These are phyloP conservation scores for Serranus cabrilla DNA, from an alignment of 2,797 vertebrate genomes.

Conservation along the genomic window DNA sequence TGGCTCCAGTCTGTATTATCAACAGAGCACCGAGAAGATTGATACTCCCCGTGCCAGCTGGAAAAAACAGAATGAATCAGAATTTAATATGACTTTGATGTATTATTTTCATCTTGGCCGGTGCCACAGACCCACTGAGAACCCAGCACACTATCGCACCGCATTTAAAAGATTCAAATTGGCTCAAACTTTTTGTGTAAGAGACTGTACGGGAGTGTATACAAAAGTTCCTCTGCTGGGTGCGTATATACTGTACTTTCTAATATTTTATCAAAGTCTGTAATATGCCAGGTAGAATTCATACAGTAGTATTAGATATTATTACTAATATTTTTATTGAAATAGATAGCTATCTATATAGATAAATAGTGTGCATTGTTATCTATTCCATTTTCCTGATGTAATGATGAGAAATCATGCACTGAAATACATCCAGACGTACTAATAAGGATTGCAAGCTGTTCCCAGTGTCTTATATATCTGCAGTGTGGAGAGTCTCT, in stretches of 20 bases:
- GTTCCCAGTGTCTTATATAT: slow-evolving; percentile 1
- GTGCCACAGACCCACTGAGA: slow-evolving; percentile 70
- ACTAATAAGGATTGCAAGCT: neutral
- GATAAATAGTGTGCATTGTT: neutral
- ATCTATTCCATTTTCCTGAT: neutral
- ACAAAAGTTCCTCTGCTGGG: slow-evolving; percentile 29
- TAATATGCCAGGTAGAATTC: neutral
- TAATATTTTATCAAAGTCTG: slow-evolving; percentile 2
- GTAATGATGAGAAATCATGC: neutral
- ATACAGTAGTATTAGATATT: too few species aligned
- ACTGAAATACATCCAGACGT: neutral
- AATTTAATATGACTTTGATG: slow-evolving; percentile 83
- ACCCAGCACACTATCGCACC: slow-evolving; percentile 48
- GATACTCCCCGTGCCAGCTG: slow-evolving; percentile 69
- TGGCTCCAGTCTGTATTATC: slow-evolving; percentile 68
- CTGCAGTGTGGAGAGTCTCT: neutral
- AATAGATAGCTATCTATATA: neutral
- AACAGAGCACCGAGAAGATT: slow-evolving; percentile 70
- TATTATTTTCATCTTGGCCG: slow-evolving; percentile 80
- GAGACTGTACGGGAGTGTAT: slow-evolving; percentile 32
- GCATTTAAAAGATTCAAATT: slow-evolving; percentile 70
- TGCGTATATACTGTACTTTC: slow-evolving; percentile 3
- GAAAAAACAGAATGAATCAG: slow-evolving; percentile 77
- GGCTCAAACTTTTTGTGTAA: slow-evolving; percentile 56
- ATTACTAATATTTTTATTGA: too few species aligned